Evolutionary conservation across 1,140 invertebrate species (phyloP).

Genomic region (Kradibia gibbosae): DNA sequence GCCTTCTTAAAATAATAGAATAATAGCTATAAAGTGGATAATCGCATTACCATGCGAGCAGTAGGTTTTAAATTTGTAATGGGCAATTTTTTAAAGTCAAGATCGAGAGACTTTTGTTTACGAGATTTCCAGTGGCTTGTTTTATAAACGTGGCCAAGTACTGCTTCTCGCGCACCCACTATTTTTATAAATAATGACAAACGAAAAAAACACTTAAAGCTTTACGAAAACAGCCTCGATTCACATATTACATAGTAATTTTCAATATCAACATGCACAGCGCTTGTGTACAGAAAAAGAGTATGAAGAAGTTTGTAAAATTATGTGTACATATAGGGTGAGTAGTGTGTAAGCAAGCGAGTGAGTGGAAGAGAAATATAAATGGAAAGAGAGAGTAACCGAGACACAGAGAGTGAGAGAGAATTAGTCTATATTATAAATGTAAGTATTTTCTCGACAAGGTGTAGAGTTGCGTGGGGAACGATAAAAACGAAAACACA

Average conservation of each 20-base stretch:
- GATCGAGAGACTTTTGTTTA: background rate
- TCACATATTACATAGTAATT: background rate
- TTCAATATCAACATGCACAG: background rate
- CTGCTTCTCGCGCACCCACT: background rate
- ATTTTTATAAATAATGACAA: background rate
- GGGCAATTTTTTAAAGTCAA: background rate
- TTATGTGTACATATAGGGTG: background rate
- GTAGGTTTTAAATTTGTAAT: too few species aligned
- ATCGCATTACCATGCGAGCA: too few species aligned
- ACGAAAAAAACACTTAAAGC: background rate
- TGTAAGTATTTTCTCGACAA: constrained; percentile 2
- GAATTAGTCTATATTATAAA: constrained; percentile 13
- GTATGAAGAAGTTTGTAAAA: background rate
- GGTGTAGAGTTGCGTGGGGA: constrained; percentile 23
- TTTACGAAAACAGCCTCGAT: background rate
- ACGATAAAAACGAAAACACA: constrained; percentile 53
- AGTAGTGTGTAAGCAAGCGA: too few species aligned
- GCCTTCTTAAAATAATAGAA: background rate
- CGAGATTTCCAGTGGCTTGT: background rate
- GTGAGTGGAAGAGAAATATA: too few species aligned
- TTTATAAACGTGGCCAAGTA: background rate
- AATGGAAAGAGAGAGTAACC: constrained; percentile 47
- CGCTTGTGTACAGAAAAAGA: background rate
- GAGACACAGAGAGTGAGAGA: background rate
- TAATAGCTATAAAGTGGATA: background rate